Base-by-base conservation (phyloP, 1,140 invertebrate species). In the Daktulosphaira vitifoliae region DNA sequence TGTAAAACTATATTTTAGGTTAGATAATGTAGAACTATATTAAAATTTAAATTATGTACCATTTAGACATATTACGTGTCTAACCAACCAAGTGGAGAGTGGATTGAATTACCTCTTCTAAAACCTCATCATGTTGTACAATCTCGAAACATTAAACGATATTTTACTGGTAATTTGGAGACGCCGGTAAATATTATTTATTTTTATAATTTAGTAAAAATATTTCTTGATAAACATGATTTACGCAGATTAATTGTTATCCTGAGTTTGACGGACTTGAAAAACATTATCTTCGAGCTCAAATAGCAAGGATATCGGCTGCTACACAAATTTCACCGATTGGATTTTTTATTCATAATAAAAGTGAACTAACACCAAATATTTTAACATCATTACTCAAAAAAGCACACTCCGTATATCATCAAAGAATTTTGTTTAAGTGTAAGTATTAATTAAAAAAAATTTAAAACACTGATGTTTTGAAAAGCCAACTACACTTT, bases 251-350 rank as follows among this genome's bases (percentile, higher is more conserved):
- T 18, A 39, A 62, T 15, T 62, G 81, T 1, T 87, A 81, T 73
- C 87, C 87, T 0, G 78, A 78, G 15, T 90, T 88, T 78, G 83
- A 85, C 2, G 90, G 90, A 16, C 84, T 78, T 22, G 90, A 93
- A 76, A 80, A 80, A 48, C 83, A 92, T 76, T 91, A 87, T 73
- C 76, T 93, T 18, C 79, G 89, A 26, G 86, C 89, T 9, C 84
- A 90, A 76, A 87, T 94, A 68, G 85, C 84, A 8, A 81, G 90
- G 59, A 90, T 92, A 66, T 83, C 84, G 54, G 85, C 88, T 20
- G 75, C 79, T 1, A 90, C 89, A 1, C 82, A 85, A 56, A 81
- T 92, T 22, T 90, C 90, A 0, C 90, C 90, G 0, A 78, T 86
- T 65, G 84, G 84, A 0, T 88, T 81, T 72, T 88, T 79, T 44